Percentiles rank a stretch among this genome's conserved stretches.
Conservation (phyloP, 2,797 vertebrate genomes). For the Champsocephalus gunnari region DNA sequence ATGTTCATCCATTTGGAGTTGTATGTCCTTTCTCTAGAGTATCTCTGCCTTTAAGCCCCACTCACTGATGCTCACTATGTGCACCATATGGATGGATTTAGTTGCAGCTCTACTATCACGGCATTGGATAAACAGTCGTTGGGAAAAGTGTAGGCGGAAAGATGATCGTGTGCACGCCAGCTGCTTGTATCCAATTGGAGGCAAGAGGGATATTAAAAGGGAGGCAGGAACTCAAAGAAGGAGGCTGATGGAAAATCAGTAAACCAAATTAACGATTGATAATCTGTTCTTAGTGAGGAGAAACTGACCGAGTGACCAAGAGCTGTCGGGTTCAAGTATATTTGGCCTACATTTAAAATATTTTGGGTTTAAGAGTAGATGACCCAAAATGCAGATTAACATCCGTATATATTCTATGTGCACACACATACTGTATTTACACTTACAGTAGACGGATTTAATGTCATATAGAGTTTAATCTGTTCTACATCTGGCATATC, state of each 20-base stretch:
- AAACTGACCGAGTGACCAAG: conserved; percentile 17
- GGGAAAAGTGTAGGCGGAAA: conserved; percentile 26
- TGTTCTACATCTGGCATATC: conserved; percentile 46
- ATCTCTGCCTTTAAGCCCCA: conserved; percentile 50
- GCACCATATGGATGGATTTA: conserved; percentile 55
- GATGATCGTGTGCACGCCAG: conserved; percentile 38
- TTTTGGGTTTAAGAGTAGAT: conserved; percentile 9
- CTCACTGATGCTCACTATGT: conserved; percentile 25
- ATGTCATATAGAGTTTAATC: conserved; percentile 49
- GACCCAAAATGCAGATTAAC: conserved; percentile 10
- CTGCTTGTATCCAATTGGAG: conserved; percentile 32
- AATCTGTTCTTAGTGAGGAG: conserved; percentile 17
- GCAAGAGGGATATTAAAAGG: conserved; percentile 12
- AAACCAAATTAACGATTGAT: conserved; percentile 34
- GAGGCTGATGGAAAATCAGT: background rate
- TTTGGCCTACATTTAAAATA: background rate
- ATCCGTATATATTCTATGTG: background rate
- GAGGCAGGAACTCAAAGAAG: conserved; percentile 1
- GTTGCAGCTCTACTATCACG: conserved; percentile 20
- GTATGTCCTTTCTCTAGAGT: conserved; percentile 49
- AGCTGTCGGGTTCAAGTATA: conserved; percentile 46
- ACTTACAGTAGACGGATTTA: conserved; percentile 26
- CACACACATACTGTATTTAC: background rate
- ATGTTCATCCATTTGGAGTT: conserved; percentile 61
- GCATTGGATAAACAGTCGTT: conserved; percentile 39